Percentiles rank a stretch among this genome's conserved stretches.
These are phyloP conservation scores for Dicerorhinus sumatrensis DNA, from an alignment of 2,113 vertebrate species.

Conservation along the genomic window DNA sequence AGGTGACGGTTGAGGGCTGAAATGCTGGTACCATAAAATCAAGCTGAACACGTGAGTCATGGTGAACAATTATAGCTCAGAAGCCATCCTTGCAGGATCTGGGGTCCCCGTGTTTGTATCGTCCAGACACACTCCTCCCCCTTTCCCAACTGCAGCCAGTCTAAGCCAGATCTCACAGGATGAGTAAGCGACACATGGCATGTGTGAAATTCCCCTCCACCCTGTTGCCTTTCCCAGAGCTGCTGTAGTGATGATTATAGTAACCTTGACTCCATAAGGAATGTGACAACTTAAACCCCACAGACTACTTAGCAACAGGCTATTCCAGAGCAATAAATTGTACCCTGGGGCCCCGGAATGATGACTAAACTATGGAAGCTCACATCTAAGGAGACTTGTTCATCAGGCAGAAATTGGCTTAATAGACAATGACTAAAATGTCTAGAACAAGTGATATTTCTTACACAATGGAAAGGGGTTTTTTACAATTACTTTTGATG, in stretches of 20 bases:
- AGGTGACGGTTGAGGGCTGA: constrained; percentile 61
- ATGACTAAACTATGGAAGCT: neutral
- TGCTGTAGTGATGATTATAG: constrained; percentile 50
- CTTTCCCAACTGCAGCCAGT: neutral
- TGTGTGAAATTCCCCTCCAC: constrained; percentile 74
- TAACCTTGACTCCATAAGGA: constrained; percentile 69
- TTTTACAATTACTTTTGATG: neutral
- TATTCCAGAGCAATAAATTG: neutral
- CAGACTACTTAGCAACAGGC: constrained; percentile 11
- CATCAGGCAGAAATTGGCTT: neutral
- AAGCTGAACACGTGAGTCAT: neutral
- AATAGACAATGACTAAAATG: neutral
- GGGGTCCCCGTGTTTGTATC: neutral
- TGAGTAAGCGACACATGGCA: constrained; percentile 59
- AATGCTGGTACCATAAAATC: neutral
- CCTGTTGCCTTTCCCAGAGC: constrained; percentile 35
- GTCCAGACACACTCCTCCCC: neutral
- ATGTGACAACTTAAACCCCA: constrained; percentile 68
- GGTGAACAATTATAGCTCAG: constrained; percentile 59
- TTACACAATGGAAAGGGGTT: neutral
- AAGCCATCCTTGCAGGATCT: neutral
- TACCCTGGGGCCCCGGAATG: neutral
- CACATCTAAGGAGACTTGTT: neutral
- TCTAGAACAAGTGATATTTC: neutral
- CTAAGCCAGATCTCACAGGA: neutral